These are phyloP conservation scores for Marmota flaviventris DNA, from an alignment of 2,113 vertebrate species.

Conservation along the genomic window DNA sequence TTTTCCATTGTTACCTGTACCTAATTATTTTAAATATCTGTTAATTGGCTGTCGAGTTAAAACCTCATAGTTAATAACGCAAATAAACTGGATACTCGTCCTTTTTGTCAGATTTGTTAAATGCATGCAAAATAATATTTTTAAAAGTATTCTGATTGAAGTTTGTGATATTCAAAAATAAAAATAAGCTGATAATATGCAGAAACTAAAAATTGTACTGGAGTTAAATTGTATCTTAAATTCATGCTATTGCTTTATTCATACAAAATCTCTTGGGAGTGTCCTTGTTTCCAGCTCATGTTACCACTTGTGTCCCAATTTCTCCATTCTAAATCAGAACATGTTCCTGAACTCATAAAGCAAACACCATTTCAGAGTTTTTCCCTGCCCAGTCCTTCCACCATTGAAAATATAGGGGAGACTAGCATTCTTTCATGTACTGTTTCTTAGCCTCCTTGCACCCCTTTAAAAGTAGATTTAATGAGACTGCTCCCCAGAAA, in stretches of 20 bases:
- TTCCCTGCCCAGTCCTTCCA: background rate
- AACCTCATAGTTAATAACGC: slow-evolving; percentile 77
- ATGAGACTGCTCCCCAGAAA: background rate
- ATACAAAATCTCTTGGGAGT: background rate
- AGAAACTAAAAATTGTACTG: slow-evolving; percentile 74
- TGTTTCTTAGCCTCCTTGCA: background rate
- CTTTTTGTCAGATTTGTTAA: slow-evolving; percentile 84
- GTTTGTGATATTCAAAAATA: slow-evolving; percentile 82
- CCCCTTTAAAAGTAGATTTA: slow-evolving; percentile 9
- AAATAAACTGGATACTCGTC: slow-evolving; percentile 79
- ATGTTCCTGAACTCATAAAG: slow-evolving; percentile 32
- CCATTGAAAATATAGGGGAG: background rate
- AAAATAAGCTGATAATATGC: slow-evolving; percentile 74
- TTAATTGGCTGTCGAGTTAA: slow-evolving; percentile 83
- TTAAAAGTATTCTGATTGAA: slow-evolving; percentile 75
- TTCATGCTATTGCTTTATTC: slow-evolving; percentile 54
- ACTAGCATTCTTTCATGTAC: background rate
- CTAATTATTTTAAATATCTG: slow-evolving; percentile 80
- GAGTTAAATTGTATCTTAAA: slow-evolving; percentile 68
- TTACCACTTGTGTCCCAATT: background rate
- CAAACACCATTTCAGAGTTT: background rate
- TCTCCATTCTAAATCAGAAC: slow-evolving; percentile 14
- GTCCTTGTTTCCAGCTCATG: background rate
- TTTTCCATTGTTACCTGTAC: slow-evolving; percentile 85
- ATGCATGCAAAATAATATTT: slow-evolving; percentile 83